Evolutionary conservation across 2,113 vertebrate genomes (phyloP).

Genomic region (Phyllostomus hastatus): DNA sequence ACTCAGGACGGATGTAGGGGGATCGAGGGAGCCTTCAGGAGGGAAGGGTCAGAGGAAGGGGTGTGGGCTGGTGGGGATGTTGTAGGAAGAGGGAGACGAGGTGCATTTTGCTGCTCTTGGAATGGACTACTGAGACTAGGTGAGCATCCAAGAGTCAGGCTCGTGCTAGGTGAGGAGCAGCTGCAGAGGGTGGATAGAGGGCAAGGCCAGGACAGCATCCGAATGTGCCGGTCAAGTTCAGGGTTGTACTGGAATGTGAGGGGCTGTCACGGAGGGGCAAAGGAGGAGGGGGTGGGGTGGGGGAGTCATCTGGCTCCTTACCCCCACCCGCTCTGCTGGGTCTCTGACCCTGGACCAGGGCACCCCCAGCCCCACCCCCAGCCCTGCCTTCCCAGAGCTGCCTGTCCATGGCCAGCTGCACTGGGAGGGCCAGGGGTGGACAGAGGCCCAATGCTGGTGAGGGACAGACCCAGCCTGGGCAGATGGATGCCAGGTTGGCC

Average conservation of each 20-base stretch:
- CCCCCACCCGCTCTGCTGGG: background rate
- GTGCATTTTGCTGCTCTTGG: background rate
- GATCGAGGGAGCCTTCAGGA: no score
- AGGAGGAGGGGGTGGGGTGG: rapidly evolving
- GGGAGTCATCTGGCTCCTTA: background rate
- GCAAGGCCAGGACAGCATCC: background rate
- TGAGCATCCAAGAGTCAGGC: background rate
- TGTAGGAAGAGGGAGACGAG: background rate
- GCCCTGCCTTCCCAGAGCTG: background rate
- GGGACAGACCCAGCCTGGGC: conserved; percentile 78
- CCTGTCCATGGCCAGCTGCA: background rate
- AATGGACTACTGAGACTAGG: background rate
- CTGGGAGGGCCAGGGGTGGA: background rate
- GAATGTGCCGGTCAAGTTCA: background rate
- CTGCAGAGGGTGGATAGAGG: background rate
- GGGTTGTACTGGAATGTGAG: background rate
- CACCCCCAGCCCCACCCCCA: rapidly evolving
- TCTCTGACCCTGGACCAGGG: background rate
- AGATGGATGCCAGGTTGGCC: conserved; percentile 74
- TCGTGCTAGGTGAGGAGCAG: background rate
- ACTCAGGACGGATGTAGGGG: background rate
- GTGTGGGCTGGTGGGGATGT: background rate
- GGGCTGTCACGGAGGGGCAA: background rate
- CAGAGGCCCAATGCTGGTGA: background rate
- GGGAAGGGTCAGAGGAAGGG: background rate